Percentiles rank a stretch among this genome's conserved stretches.
phyloP scores from a whole-genome alignment of 2,888 invertebrate genomes.

The Drosophila pseudotalamancana region DNA sequence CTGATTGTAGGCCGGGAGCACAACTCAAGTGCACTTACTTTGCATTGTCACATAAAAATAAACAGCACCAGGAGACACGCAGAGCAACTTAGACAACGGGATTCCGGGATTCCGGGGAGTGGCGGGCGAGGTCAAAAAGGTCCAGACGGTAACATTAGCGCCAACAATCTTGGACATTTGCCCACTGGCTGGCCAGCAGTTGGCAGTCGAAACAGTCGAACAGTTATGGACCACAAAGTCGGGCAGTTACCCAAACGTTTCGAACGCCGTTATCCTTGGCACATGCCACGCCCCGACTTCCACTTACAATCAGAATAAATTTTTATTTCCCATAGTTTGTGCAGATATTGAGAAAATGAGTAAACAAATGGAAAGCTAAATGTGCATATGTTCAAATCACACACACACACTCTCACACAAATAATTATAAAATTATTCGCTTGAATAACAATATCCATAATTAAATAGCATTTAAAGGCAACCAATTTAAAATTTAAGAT shows the following conservation, averaged over 20 bases:
- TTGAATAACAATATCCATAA: too few species aligned
- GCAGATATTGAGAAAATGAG: constrained; percentile 43
- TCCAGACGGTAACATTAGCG: constrained; percentile 62
- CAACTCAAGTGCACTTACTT: constrained; percentile 75
- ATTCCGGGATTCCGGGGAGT: too few species aligned
- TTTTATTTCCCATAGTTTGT: constrained; percentile 55
- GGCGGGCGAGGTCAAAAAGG: constrained; percentile 40
- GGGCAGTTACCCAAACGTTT: constrained; percentile 19
- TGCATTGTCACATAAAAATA: constrained; percentile 74
- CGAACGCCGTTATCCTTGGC: constrained; percentile 37
- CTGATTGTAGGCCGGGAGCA: constrained; percentile 53
- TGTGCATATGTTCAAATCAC: constrained; percentile 18
- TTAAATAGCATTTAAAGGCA: neutral
- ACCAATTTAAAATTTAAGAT: neutral
- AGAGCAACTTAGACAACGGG: neutral
- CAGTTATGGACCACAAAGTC: constrained; percentile 66
- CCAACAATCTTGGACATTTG: constrained; percentile 62
- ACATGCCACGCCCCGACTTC: constrained; percentile 19
- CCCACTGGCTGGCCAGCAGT: constrained; percentile 48
- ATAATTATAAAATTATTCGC: too few species aligned
- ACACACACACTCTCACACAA: too few species aligned
- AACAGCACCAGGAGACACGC: constrained; percentile 47
- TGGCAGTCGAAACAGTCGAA: constrained; percentile 37
- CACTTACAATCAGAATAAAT: constrained; percentile 69
- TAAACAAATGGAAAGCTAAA: constrained; percentile 38